Conservation (phyloP, 2,113 vertebrate species). For the Sphyrna mokarran region DNA sequence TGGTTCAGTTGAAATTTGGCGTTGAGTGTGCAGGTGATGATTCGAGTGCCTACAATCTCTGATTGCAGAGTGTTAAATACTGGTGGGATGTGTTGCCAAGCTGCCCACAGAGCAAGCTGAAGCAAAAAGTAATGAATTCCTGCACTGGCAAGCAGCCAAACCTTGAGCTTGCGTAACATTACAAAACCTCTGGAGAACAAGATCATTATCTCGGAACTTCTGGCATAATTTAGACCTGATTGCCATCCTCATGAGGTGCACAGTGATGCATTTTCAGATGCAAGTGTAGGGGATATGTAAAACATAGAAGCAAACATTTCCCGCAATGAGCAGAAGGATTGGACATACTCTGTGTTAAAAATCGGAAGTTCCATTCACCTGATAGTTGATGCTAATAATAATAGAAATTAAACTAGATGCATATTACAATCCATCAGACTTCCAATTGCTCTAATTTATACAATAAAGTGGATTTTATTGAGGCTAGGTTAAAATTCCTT, state of each 20-base stretch:
- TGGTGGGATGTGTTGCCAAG: neutral
- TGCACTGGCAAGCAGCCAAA: neutral
- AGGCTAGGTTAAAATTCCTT: neutral
- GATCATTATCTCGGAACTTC: constrained; percentile 31
- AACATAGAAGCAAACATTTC: neutral
- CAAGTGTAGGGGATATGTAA: neutral
- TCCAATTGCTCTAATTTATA: neutral
- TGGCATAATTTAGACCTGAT: neutral
- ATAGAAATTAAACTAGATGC: neutral
- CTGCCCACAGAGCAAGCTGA: neutral
- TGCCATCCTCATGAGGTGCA: neutral
- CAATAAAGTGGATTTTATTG: neutral
- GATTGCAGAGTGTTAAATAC: neutral
- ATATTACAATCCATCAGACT: neutral
- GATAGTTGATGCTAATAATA: neutral
- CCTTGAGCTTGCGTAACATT: neutral
- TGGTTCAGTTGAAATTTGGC: neutral
- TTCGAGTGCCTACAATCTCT: neutral
- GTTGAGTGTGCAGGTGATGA: neutral
- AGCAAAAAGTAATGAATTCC: constrained; percentile 24
- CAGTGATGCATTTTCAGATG: neutral
- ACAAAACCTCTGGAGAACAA: neutral
- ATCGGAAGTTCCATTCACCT: neutral
- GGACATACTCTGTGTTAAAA: neutral
- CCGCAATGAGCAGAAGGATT: neutral